Conservation (phyloP, 2,113 vertebrate species). For the Pelvicachromis taeniatus region DNA sequence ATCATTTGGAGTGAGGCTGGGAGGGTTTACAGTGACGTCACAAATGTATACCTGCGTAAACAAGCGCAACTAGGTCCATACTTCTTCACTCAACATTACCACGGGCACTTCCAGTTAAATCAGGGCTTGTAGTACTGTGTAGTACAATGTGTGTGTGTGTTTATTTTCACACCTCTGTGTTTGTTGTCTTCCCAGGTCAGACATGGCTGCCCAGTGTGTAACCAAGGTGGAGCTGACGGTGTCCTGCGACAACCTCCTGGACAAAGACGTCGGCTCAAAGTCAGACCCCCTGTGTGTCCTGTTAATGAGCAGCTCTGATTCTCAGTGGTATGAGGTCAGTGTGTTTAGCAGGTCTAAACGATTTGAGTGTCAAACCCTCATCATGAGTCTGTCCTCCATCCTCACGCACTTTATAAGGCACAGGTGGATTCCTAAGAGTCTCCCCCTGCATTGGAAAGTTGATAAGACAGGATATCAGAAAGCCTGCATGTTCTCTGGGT, state of each 20-base stretch:
- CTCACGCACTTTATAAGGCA: not conserved
- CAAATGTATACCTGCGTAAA: not conserved
- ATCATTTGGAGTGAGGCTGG: not conserved
- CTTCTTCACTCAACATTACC: not conserved
- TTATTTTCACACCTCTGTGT: not conserved
- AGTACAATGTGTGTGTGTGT: not conserved
- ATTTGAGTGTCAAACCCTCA: not conserved
- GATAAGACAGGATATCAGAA: not conserved
- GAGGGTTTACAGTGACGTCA: not conserved
- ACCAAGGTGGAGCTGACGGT: slow-evolving; percentile 84
- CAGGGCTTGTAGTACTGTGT: not conserved
- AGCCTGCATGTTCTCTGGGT: too few relatives aligned
- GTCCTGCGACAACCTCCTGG: slow-evolving; percentile 84
- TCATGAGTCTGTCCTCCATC: accelerated
- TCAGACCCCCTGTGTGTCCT: slow-evolving; percentile 89
- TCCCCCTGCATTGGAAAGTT: not conserved
- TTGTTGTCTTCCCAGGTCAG: not conserved
- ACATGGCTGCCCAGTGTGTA: slow-evolving; percentile 86
- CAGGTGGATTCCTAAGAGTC: not conserved
- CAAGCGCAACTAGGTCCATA: not conserved
- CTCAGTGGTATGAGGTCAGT: slow-evolving; percentile 65
- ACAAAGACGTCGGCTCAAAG: slow-evolving; percentile 84
- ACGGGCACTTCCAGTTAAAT: not conserved
- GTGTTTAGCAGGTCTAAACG: not conserved
- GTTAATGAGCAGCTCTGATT: slow-evolving; percentile 53